Conservation (phyloP, 2,113 vertebrate species). For the Rutilus rutilus region DNA sequence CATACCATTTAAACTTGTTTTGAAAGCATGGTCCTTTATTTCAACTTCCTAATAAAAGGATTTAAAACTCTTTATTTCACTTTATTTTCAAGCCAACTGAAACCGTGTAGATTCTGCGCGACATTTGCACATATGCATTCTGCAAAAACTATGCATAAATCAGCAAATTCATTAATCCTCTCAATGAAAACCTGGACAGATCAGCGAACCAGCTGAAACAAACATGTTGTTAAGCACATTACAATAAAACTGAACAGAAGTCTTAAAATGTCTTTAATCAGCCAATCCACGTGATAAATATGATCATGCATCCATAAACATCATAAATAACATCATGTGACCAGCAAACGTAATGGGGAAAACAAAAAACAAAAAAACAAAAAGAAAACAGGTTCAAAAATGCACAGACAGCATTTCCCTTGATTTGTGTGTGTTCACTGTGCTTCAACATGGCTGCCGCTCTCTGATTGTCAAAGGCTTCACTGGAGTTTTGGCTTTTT, state of each 20-base stretch:
- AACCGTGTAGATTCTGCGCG: background rate
- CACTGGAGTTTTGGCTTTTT: slow-evolving; percentile 41
- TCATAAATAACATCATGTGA: slow-evolving; percentile 48
- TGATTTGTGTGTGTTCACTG: slow-evolving; percentile 48
- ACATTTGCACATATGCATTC: slow-evolving; percentile 46
- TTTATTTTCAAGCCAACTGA: slow-evolving; percentile 18
- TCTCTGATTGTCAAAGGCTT: slow-evolving; percentile 54
- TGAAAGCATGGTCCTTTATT: slow-evolving; percentile 43
- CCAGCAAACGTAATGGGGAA: slow-evolving; percentile 16
- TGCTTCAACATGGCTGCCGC: slow-evolving; percentile 70
- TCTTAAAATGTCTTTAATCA: slow-evolving; percentile 23
- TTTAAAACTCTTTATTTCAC: slow-evolving; percentile 50
- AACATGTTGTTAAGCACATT: slow-evolving; percentile 7
- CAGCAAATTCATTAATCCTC: slow-evolving; percentile 34
- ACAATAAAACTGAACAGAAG: slow-evolving; percentile 19
- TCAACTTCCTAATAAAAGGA: slow-evolving; percentile 68
- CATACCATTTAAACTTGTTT: slow-evolving; percentile 19
- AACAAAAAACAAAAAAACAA: slow-evolving; percentile 58
- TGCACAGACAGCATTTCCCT: slow-evolving; percentile 53
- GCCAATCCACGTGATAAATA: slow-evolving; percentile 34
- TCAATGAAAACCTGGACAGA: slow-evolving; percentile 48
- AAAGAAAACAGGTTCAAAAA: slow-evolving; percentile 8
- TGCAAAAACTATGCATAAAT: slow-evolving; percentile 65
- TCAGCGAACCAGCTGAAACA: slow-evolving; percentile 34
- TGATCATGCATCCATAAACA: slow-evolving; percentile 26